Base-by-base conservation (phyloP, 2,888 invertebrate genomes). In the Chydorus sphaericus region DNA sequence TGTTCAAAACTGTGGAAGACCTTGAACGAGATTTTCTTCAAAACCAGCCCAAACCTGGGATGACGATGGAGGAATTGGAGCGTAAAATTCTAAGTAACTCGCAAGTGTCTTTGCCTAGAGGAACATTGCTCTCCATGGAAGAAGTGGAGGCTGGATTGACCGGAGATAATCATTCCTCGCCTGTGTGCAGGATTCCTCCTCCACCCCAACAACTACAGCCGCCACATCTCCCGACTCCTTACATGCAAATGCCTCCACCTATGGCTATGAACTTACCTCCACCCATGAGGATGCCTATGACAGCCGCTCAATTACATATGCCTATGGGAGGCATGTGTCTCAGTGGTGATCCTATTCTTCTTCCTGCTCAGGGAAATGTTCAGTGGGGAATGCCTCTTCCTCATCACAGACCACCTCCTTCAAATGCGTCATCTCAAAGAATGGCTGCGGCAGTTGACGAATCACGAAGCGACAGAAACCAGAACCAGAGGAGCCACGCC, bases 1-100 rank as follows among this genome's bases (percentile, higher is more conserved):
- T 83, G 0, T 81, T 84, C 8, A 82, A 84, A 64, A 83, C 83
- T 0, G 81, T 84, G 8, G 83, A 84, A 64, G 83, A 85, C 66
- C 62, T 85, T 64, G 84, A 85, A 66, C 73, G 81, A 39, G 80
- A 79, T 62, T 69, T 84, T 55, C 75, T 81, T 1, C 71, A 71
- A 49, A 69, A 71, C 29, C 31, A 58, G 54, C 38, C 59, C 49
- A 33, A 38, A 57, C 26, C 28, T 49, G 36, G 36, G 31, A 37
- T 55, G 36, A 23, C 51, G 33, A 28, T 59, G 29, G 59, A 59
- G 48, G 59, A 60, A 18, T 44, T 58, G 26, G 59, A 59, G 28
- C 48, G 59, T 11, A 57, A 57, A 16, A 29, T 59, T 26, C 23
- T 54, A 48, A 58, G 56, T 31, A 57, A 29, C 36, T n/a, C n/a